These are phyloP conservation scores for Cryptoblepharus egeriae DNA, from an alignment of 2,797 vertebrate genomes.

Conservation along the genomic window DNA sequence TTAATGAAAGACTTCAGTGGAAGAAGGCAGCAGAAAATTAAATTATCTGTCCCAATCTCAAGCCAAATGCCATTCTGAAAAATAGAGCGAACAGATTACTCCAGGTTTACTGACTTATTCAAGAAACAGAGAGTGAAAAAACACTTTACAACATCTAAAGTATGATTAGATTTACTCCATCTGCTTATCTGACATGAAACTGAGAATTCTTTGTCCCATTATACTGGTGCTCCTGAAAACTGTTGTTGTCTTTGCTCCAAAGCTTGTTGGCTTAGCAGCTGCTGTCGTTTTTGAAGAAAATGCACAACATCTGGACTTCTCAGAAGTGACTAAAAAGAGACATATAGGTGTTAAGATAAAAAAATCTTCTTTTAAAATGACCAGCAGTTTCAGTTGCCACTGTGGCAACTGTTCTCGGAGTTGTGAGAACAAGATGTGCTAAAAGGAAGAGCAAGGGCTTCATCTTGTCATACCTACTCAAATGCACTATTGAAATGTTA, in stretches of 20 bases:
- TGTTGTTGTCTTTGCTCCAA: constrained; percentile 86
- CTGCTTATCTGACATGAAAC: constrained; percentile 32
- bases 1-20: constrained; percentile 43
- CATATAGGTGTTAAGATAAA: constrained; percentile 20
- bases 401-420: neutral
- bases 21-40: constrained; percentile 38
- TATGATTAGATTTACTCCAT: constrained; percentile 26
- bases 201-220: constrained; percentile 31
- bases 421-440: neutral
- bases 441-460: neutral
- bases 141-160: constrained; percentile 6
- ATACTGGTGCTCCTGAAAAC: constrained; percentile 82
- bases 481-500: neutral
- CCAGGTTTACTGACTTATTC: constrained; percentile 44
- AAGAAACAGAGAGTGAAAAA: constrained; percentile 61
- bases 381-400: neutral
- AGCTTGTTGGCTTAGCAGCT: constrained; percentile 88
- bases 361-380: neutral
- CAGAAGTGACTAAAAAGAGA: constrained; percentile 86
- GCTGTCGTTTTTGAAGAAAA: constrained; percentile 95
- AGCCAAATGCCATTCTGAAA: constrained; percentile 50
- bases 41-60: constrained; percentile 19
- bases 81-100: constrained; percentile 44
- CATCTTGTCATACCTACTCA: neutral
- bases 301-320: constrained; percentile 96